Conservation (phyloP, 2,888 invertebrate species). For the Plutella xylostella region DNA sequence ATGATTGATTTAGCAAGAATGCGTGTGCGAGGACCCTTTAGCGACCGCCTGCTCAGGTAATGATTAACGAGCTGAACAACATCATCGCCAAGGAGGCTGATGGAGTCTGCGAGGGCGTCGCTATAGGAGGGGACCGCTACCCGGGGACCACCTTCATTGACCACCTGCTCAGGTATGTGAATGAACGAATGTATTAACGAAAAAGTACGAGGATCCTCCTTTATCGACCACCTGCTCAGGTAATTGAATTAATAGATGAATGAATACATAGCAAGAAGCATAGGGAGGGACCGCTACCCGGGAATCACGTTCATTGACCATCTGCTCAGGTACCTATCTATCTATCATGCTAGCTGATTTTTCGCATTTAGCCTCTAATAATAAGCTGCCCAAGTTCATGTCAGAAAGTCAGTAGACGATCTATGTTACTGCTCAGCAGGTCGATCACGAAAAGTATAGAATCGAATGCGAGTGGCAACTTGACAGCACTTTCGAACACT, state of each 20-base stretch:
- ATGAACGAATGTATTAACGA: background rate
- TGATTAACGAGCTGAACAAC: conserved; percentile 99
- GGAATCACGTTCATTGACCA: conserved; percentile 96
- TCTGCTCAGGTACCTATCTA: conserved; percentile 75
- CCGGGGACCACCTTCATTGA: conserved; percentile 94
- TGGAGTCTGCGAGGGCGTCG: conserved; percentile 97
- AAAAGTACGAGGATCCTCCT: conserved; percentile 83
- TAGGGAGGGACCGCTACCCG: conserved; percentile 94
- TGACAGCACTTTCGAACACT: no score
- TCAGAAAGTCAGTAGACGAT: no score
- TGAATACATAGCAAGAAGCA: conserved; percentile 39
- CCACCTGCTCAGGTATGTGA: conserved; percentile 81
- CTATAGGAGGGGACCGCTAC: conserved; percentile 97
- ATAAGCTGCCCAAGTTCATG: no score
- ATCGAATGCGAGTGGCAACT: no score
- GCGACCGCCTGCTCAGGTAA: conserved; percentile 92
- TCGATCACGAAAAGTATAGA: no score
- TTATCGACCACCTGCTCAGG: conserved; percentile 92
- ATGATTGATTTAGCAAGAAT: no score
- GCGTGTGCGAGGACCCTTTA: conserved; percentile 94
- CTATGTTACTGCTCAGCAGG: no score
- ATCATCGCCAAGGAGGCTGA: conserved; percentile 96
- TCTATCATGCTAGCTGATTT: background rate
- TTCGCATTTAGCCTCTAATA: no score
- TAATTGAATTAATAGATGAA: conserved; percentile 31